phyloP scores from a whole-genome alignment of 37 sponge, comb jelly and placozoan species.

The Spongia lamella region DNA sequence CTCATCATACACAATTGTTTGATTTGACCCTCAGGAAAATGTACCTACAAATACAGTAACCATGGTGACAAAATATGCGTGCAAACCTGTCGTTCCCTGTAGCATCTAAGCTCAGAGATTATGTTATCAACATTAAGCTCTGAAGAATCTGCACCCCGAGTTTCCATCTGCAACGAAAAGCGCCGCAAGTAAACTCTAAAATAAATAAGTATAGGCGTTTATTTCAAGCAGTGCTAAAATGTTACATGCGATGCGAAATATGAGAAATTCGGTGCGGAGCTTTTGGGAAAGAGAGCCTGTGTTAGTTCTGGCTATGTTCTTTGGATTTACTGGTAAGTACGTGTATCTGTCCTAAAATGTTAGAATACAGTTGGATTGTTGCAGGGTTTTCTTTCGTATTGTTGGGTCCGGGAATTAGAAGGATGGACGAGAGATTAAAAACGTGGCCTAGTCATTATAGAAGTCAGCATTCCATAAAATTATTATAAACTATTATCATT shows the following conservation, averaged over 20 bases:
- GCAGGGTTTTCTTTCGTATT: conserved; percentile 69
- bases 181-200: no score
- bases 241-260: no score
- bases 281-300: conserved; percentile 86
- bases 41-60: conserved; percentile 47
- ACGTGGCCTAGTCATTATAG: conserved; percentile 73
- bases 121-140: no score
- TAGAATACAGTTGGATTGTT: neutral
- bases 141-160: no score
- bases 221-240: no score
- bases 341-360: neutral
- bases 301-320: conserved; percentile 50
- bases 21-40: conserved; percentile 78
- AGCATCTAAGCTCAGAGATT: no score
- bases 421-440: conserved; percentile 18
- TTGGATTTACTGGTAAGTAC: conserved; percentile 59
- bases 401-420: conserved; percentile 52
- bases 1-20: conserved; percentile 73
- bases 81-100: no score
- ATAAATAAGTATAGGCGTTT: no score
- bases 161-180: no score
- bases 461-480: conserved; percentile 38
- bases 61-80: no score
- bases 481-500: no score
- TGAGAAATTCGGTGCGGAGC: conserved; percentile 21